phyloP scores from a whole-genome alignment of 2,113 vertebrate species.

The Pandion haliaetus region DNA sequence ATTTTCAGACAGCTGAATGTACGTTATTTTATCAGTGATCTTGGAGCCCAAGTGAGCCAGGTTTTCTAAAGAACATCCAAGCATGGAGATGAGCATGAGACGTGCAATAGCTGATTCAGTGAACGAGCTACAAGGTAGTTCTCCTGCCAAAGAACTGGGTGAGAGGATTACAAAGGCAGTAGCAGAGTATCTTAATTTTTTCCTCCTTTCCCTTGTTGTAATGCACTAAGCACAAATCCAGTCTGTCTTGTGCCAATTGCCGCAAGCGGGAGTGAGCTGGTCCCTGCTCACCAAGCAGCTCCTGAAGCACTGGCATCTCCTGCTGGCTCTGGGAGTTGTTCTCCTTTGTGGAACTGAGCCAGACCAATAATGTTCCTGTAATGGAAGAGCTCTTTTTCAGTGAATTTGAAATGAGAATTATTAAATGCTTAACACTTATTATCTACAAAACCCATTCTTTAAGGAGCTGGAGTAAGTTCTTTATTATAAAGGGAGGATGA shows the following conservation, averaged over 20 bases:
- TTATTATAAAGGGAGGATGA: neutral
- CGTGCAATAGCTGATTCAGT: neutral
- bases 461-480: neutral
- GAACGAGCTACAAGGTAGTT: neutral
- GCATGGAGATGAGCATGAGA: neutral
- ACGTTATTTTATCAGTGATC: neutral
- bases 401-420: neutral
- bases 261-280: neutral
- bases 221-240: neutral
- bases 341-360: neutral
- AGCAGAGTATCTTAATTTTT: neutral
- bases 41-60: neutral
- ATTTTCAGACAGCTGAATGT: neutral
- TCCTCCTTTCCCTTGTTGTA: neutral
- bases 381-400: constrained; percentile 1
- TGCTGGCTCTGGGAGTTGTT: neutral
- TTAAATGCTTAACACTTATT: neutral
- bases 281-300: neutral
- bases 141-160: neutral
- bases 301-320: neutral
- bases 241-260: neutral
- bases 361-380: neutral
- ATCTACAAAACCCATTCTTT: neutral
- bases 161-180: neutral
- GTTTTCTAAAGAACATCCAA: neutral